Evolutionary conservation across 2,113 vertebrate species (phyloP), one percentile per base, ranked within the genome.

Genomic region (Hydrolagus affinis): DNA sequence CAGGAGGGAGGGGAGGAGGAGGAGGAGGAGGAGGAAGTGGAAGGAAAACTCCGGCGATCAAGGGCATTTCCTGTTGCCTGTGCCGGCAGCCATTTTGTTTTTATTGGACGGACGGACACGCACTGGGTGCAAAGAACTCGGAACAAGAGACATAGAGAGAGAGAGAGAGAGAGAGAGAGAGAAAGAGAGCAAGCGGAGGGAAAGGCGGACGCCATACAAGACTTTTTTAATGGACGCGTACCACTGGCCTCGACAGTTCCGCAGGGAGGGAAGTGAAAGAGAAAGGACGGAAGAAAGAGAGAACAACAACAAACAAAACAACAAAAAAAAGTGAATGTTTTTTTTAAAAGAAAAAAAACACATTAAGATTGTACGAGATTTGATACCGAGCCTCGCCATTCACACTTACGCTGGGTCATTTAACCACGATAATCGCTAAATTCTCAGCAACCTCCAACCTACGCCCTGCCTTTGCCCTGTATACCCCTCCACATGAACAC

Each of bases 21-120:
- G 70, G 88, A 88, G 87, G 88, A 89, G 87, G 90, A 89, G 86
- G 44, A 44, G 44, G 87, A 71, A 57, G 59, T 86, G 71, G 77
- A 75, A 76, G 83, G 85, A 62, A 78, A 25, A 89, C 88, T 78
- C 88, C 87, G 87, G 87, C 92, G 93, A 94, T 94, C 92, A 88
- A 89, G 88, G 88, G 89, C 89, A 91, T 91, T 91, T 93, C 91
- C 92, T 90, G 88, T 91, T 88, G 87, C 70, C 90, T 93, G 93
- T 91, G 89, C 91, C 92, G 93, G 92, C 92, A 91, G 91, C 93
- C 93, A 92, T 91, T 89, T 85, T 32, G 92, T 90, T 91, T 90
- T 86, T 87, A 89, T 87, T 68, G 86, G 80, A 90, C 91, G 87
- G 88, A 90, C 90, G 44, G 32, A 32, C 23, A 78, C 23, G 85